Evolutionary conservation across 2,888 invertebrate genomes (phyloP).

Genomic region (Trypoxylon attenuatum): DNA sequence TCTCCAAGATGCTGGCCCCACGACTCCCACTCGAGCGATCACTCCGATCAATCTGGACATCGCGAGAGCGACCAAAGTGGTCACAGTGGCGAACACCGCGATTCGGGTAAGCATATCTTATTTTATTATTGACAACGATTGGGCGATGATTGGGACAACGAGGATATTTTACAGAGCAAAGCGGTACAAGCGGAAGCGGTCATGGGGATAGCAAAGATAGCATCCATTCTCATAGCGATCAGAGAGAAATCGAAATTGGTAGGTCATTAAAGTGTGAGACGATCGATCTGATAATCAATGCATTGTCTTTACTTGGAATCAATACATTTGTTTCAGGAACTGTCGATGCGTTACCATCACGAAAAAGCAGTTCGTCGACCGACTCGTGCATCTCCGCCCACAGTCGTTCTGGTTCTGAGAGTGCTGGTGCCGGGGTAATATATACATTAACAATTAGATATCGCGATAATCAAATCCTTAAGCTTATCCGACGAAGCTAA

Average conservation of each 20-base stretch:
- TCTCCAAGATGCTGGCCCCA: conserved; percentile 68
- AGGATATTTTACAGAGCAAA: conserved; percentile 62
- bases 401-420: conserved; percentile 77
- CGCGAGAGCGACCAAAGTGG: conserved; percentile 70
- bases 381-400: conserved; percentile 79
- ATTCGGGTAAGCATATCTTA: conserved; percentile 61
- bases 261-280: no score
- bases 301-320: not conserved
- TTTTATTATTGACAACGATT: conserved; percentile 7
- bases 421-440: conserved; percentile 73
- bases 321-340: conserved; percentile 53
- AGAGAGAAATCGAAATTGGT: conserved; percentile 69
- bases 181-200: conserved; percentile 65
- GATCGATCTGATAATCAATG: not conserved
- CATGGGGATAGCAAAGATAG: conserved; percentile 72
- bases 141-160: not conserved
- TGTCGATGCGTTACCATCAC: conserved; percentile 74
- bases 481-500: no score
- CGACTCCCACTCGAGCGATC: conserved; percentile 68
- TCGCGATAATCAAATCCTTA: not conserved
- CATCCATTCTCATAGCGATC: conserved; percentile 68
- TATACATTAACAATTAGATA: no score
- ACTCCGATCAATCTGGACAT: conserved; percentile 70
- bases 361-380: conserved; percentile 79
- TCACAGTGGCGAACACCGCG: conserved; percentile 69